Evolutionary conservation across 2,888 invertebrate species (phyloP).

Genomic region (Agonopterix subpropinquella): DNA sequence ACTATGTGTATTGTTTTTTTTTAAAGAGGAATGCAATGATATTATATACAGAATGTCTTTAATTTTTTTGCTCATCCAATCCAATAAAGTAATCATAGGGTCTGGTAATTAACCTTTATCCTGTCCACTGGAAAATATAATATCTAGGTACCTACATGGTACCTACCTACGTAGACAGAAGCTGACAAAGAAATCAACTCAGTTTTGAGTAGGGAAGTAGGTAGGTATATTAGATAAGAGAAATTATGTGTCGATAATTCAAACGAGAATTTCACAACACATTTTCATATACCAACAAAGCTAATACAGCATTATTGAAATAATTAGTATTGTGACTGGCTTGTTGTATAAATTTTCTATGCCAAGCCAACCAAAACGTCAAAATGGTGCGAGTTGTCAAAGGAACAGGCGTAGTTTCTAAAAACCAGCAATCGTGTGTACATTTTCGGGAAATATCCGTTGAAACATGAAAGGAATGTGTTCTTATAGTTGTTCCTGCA

Average conservation of each 20-base stretch:
- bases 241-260: neutral
- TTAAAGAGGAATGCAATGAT: too few relatives aligned
- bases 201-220: too few relatives aligned
- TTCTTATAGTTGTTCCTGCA: slow-evolving; percentile 34
- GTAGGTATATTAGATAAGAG: too few relatives aligned
- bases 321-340: slow-evolving; percentile 45
- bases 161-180: too few relatives aligned
- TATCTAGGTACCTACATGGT: too few relatives aligned
- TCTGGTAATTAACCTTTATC: too few relatives aligned
- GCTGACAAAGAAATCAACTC: too few relatives aligned
- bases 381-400: slow-evolving; percentile 73
- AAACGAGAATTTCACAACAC: neutral
- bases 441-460: slow-evolving; percentile 42
- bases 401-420: slow-evolving; percentile 61
- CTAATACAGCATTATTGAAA: slow-evolving; percentile 16
- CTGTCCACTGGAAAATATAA: too few relatives aligned
- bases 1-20: too few relatives aligned
- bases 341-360: slow-evolving; percentile 29
- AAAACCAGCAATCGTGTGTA: slow-evolving; percentile 56
- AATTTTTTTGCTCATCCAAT: too few relatives aligned
- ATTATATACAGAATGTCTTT: too few relatives aligned
- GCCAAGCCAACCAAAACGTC: slow-evolving; percentile 54
- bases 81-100: too few relatives aligned
- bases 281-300: slow-evolving; percentile 7
- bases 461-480: slow-evolving; percentile 48